A percentile compares a stretch with the other conserved stretches of the same genome.
These are phyloP conservation scores for Arvicanthis niloticus DNA, from an alignment of 2,113 vertebrate genomes.

Conservation along the genomic window DNA sequence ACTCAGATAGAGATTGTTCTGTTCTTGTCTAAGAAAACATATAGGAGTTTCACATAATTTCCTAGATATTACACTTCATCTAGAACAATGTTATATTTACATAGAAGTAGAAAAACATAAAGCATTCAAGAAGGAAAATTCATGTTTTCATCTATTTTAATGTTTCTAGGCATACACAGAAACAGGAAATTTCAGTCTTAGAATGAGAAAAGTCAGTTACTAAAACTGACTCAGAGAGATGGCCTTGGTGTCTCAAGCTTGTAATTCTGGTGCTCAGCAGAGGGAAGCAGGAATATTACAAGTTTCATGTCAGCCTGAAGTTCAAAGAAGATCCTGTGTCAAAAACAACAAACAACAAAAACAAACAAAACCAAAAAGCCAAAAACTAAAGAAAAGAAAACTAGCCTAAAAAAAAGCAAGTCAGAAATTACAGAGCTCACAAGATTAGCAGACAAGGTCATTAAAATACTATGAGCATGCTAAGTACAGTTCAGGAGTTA, in stretches of 20 bases:
- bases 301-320: neutral
- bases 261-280: too few species aligned
- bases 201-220: neutral
- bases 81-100: neutral
- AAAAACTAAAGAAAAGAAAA: neutral
- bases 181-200: neutral
- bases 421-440: neutral
- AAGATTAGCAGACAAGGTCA: constrained; percentile 20
- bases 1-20: neutral
- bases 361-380: neutral
- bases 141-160: neutral
- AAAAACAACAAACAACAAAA: neutral
- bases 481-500: neutral
- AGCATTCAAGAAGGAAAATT: neutral
- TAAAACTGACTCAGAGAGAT: neutral
- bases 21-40: neutral
- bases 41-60: neutral
- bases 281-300: neutral
- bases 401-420: neutral
- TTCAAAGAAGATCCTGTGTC: neutral
- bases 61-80: neutral
- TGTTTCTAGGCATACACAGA: neutral
- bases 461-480: neutral
- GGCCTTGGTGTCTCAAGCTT: too few species aligned
- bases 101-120: constrained; percentile 25